Evolutionary conservation across 2,113 vertebrate species (phyloP), one percentile per base, ranked within the genome.

Genomic region (Carollia perspicillata): DNA sequence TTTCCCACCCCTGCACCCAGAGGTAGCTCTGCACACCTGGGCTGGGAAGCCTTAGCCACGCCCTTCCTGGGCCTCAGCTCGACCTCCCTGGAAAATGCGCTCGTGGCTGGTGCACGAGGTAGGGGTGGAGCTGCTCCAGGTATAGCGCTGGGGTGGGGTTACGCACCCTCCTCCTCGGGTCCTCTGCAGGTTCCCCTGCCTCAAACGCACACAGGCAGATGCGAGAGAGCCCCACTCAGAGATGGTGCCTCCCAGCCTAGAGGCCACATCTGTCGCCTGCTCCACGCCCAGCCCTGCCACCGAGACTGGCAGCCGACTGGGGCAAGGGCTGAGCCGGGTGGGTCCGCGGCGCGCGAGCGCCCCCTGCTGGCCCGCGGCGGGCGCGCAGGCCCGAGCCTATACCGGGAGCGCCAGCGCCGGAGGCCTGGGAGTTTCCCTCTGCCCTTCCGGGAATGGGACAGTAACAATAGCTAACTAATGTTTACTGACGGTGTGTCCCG

Each of bases 251-350:
- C 65, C 20, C 75, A 6, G 55, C 22, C 30, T 26, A 0, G 90
- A 13, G n/a, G 71, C 28, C 79, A 33, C 81, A n/a, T 53, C 58
- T 16, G 49, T 44, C 60, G 23, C 12, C 5, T 3, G 17, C 30
- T 60, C 26, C 28, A 8, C 37, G 40, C 33, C 30, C 37, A 17
- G 26, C 78, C 14, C 17, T 4, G 37, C 37, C 5, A 12, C 16
- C 22, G 4, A 2, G 11, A 12, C 20, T 1, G 47, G 30, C 30
- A 33, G 51, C 28, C 0, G 55, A 30, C 33, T 4, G 0, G 9
- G 69, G 30, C 65, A 2, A 0, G 3, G 4, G 0, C 8, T 7
- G 37, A 30, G 33, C 12, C 11, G 2, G 37, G 40, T 3, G 37
- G 10, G 58, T 60, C 55, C 2, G 44, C 58, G 11, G 87, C 28